A percentile compares a stretch with the other conserved stretches of the same genome.
These are phyloP conservation scores for Eupleurogrammus muticus DNA, from an alignment of 2,797 vertebrate species.

Conservation along the genomic window DNA sequence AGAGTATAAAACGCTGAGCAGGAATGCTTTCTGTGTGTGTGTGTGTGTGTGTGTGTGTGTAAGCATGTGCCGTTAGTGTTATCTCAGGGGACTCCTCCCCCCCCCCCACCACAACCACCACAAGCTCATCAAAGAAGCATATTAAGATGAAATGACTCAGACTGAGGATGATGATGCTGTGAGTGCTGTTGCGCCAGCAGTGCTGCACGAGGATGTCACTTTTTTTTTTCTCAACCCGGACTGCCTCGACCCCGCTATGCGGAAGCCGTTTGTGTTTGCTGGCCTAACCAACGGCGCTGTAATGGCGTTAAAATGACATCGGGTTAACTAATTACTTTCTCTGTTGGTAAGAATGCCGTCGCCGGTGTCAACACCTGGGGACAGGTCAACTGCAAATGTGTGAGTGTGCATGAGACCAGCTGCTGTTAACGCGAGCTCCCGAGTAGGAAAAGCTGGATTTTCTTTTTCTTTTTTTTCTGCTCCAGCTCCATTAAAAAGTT, in stretches of 20 bases:
- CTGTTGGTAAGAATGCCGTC: no score
- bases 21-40: slow-evolving; percentile 8
- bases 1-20: not conserved
- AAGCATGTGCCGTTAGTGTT: slow-evolving; percentile 4
- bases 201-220: slow-evolving; percentile 48
- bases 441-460: no score
- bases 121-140: slow-evolving; percentile 74
- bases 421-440: no score
- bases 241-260: slow-evolving; percentile 20
- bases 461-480: no score
- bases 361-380: no score
- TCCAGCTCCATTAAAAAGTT: no score
- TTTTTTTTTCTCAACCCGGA: slow-evolving; percentile 58
- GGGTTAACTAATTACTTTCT: no score
- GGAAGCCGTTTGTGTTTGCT: not conserved
- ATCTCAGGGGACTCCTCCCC: slow-evolving; percentile 52
- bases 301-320: no score
- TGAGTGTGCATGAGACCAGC: no score
- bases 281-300: no score
- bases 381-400: no score
- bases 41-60: slow-evolving; percentile 18
- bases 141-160: slow-evolving; percentile 79
- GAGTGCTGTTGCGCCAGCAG: slow-evolving; percentile 67
- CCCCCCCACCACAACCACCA: slow-evolving; percentile 9
- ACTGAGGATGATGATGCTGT: slow-evolving; percentile 68